Evolutionary conservation across 30 jellyfish, hydroid and myxozoan genomes (phyloP).

Genomic region (Morbakka virulenta): DNA sequence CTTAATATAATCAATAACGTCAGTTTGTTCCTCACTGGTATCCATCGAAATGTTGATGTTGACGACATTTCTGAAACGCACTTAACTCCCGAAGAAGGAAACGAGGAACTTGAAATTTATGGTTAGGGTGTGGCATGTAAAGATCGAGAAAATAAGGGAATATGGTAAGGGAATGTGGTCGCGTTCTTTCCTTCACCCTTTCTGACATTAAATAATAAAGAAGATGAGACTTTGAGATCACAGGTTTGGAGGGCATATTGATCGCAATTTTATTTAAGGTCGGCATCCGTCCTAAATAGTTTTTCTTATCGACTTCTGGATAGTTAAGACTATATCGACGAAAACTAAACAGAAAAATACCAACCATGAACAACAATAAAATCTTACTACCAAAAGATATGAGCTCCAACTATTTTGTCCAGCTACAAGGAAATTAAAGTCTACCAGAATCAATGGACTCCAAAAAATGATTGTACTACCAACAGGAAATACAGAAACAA

Average conservation of each 20-base stretch:
- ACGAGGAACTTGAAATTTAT: neutral
- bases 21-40: neutral
- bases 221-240: too few species aligned
- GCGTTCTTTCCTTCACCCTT: too few species aligned
- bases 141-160: neutral
- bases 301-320: neutral
- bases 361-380: too few species aligned
- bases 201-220: neutral
- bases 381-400: too few species aligned
- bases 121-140: slow-evolving; percentile 1
- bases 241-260: neutral
- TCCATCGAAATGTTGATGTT: neutral
- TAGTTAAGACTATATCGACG: neutral
- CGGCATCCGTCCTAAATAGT: neutral
- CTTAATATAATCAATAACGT: neutral
- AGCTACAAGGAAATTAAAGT: too few species aligned
- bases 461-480: too few species aligned
- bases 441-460: too few species aligned
- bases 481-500: too few species aligned
- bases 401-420: too few species aligned
- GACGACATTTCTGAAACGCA: neutral
- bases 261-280: neutral
- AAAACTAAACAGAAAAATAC: neutral
- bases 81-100: neutral
- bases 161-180: too few species aligned